These are phyloP conservation scores for Oreotrochilus melanogaster DNA, from an alignment of 2,113 vertebrate genomes.

Conservation along the genomic window DNA sequence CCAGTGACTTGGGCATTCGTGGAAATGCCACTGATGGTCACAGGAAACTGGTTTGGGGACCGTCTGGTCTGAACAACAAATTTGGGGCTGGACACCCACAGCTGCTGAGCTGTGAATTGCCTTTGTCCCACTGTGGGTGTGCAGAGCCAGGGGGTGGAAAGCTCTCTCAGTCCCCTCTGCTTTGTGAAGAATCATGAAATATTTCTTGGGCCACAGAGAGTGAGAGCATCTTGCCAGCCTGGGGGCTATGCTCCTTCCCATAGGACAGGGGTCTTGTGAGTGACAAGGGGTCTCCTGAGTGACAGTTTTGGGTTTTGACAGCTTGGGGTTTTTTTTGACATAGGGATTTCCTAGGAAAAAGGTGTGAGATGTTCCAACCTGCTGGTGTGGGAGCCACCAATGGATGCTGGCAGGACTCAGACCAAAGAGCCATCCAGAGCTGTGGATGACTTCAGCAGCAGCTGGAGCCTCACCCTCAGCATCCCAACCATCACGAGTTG, in stretches of 20 bases:
- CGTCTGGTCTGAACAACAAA: slow-evolving; percentile 32
- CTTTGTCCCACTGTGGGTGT: slow-evolving; percentile 38
- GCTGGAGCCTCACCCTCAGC: background rate
- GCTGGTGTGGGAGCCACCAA: background rate
- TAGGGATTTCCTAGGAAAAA: background rate
- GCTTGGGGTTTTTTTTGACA: too few species aligned
- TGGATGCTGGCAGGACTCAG: background rate
- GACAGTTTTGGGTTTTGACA: too few species aligned
- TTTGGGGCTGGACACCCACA: slow-evolving; percentile 32
- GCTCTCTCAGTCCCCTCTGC: background rate
- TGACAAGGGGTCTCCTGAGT: background rate
- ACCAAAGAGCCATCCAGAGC: background rate
- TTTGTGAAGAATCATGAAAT: background rate
- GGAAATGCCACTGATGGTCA: slow-evolving; percentile 20
- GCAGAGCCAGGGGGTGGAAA: background rate
- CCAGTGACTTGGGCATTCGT: background rate
- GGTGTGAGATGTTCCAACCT: background rate
- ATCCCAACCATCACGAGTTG: rapidly evolving
- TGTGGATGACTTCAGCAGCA: background rate
- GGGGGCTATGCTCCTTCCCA: background rate
- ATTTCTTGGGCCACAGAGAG: background rate
- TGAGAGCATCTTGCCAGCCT: background rate
- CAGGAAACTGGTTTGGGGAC: slow-evolving; percentile 1
- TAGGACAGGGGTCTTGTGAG: background rate
- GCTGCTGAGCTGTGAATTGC: background rate